These are phyloP conservation scores for Drosophila yooni DNA, from an alignment of 2,888 invertebrate species.

Conservation along the genomic window DNA sequence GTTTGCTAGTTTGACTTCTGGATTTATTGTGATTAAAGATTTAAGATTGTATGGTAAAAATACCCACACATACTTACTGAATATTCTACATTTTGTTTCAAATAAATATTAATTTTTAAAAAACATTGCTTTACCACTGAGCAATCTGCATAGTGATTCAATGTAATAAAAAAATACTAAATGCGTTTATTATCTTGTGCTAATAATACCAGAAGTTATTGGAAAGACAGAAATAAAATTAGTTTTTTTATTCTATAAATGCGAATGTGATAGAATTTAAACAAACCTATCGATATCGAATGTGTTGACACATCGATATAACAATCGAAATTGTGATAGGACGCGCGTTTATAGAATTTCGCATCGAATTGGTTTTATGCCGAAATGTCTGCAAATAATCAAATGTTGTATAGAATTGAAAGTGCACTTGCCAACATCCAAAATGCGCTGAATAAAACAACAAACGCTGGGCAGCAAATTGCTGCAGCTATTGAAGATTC, in stretches of 20 bases:
- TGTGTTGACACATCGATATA: not conserved
- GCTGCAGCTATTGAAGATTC: not conserved
- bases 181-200: not conserved
- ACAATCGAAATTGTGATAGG: not conserved
- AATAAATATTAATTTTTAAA: not conserved
- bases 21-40: not conserved
- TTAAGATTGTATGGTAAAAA: not conserved
- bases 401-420: not conserved
- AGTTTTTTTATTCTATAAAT: not conserved
- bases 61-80: not conserved
- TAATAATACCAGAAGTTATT: too few relatives aligned
- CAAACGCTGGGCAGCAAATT: not conserved
- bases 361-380: not conserved
- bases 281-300: not conserved
- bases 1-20: not conserved
- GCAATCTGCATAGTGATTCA: too few relatives aligned
- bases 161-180: not conserved
- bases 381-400: not conserved
- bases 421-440: not conserved
- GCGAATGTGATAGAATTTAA: not conserved
- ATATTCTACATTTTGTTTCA: not conserved
- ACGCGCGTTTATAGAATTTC: slow-evolving; percentile 3
- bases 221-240: not conserved
- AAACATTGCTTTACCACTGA: too few relatives aligned
- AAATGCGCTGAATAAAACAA: not conserved